Evolutionary conservation across 2,797 vertebrate species (phyloP), one percentile per base, ranked within the genome.

Genomic region (Molossus alvarezi): DNA sequence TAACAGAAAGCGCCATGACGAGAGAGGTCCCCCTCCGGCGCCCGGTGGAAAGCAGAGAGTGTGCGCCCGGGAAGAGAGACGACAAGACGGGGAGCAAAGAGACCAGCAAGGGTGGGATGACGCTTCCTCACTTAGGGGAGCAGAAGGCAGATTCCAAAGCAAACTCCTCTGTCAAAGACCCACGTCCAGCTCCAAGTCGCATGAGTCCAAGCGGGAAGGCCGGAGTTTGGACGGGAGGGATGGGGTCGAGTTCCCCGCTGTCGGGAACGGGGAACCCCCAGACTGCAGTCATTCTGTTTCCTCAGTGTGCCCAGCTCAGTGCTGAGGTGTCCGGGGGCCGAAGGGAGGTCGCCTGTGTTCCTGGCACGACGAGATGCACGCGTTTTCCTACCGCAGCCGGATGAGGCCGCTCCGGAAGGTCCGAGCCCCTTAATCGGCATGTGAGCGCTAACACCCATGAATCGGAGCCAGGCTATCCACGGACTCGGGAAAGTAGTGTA

Each of bases 401-500:
- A 76, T 12, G 82, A 69, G 55, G 41, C 37, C 62, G 9, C 27
- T 51, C 82, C 58, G 51, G 25, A 45, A 95, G 82, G 21, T 67
- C 57, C 82, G 45, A 95, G 83, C n/a, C 82, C 27, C 41, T 53
- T 6, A 23, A 73, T 53, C 12, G 57, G 41, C 25, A 76, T 29
- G 76, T 41, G 62, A 27, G 62, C 10, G 57, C 15, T 64, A 51
- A 81, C 6, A 73, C 8, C 27, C 81, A 6, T 71, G 55, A 96
- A 88, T 15, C 77, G 85, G 65, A 25, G 18, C 48, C 23, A 8
- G 3, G 53, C 80, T 79, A 85, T 79, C 82, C 41, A 65, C n/a
- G 57, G 79, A 83, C 45, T 11, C 37, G 75, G 65, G 45, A 62
- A 92, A 95, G 82, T 33, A 88, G 71, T 71, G 45, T 91, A 81